phyloP scores from a whole-genome alignment of 1,140 invertebrate genomes.

The Venustaconcha ellipsiformis region DNA sequence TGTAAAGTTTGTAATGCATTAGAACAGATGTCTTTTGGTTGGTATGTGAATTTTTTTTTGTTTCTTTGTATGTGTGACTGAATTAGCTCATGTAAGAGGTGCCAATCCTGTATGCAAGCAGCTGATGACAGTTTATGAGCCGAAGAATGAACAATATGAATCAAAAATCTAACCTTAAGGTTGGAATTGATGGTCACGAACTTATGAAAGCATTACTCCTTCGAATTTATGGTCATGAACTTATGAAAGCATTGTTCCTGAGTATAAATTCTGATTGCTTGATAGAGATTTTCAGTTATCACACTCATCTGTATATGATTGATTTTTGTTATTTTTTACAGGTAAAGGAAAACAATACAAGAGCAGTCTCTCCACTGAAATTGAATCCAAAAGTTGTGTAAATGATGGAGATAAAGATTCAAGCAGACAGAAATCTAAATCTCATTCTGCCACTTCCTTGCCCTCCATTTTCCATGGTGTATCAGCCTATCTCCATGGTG shows the following conservation, averaged over 20 bases:
- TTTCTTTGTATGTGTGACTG: too few relatives aligned
- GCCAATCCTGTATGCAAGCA: too few relatives aligned
- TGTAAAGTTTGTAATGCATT: neutral
- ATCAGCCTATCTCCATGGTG: constrained; percentile 43
- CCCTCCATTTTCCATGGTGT: constrained; percentile 44
- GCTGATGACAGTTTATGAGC: too few relatives aligned
- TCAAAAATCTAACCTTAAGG: too few relatives aligned
- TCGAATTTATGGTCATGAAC: too few relatives aligned
- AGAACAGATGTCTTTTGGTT: neutral
- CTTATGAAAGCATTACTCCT: too few relatives aligned
- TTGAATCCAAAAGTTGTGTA: neutral
- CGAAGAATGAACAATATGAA: too few relatives aligned
- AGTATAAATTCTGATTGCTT: too few relatives aligned
- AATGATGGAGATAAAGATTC: neutral
- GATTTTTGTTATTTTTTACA: neutral
- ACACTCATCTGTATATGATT: neutral
- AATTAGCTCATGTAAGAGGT: too few relatives aligned
- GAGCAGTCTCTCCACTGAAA: neutral
- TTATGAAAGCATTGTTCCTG: too few relatives aligned
- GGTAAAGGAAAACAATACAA: constrained; percentile 1
- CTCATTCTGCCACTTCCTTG: neutral
- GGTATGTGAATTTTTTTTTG: too few relatives aligned
- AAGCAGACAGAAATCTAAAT: constrained; percentile 5
- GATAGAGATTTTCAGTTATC: neutral
- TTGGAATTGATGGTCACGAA: too few relatives aligned